Evolutionary conservation across 2,797 vertebrate genomes (phyloP).

Genomic region (Ctenopoma multispine): DNA sequence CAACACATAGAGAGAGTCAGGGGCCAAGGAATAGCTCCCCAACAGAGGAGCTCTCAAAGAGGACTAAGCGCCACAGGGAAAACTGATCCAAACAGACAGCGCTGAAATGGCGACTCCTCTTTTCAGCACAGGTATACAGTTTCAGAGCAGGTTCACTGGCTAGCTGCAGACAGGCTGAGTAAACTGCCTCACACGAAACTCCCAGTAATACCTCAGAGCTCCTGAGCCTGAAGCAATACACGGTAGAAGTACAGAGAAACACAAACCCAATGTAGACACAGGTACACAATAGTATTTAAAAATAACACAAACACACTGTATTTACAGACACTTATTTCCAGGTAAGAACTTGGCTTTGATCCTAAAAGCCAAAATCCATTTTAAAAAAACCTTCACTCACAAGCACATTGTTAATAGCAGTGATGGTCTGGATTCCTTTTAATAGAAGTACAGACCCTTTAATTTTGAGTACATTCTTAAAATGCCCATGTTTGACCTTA

Average conservation of each 20-base stretch:
- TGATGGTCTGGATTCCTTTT: conserved; percentile 60
- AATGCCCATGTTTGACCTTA: not conserved
- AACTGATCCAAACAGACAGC: conserved; percentile 74
- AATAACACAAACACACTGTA: conserved; percentile 5
- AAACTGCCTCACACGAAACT: conserved; percentile 59
- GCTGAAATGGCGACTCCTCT: conserved; percentile 76
- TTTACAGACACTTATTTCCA: conserved; percentile 20
- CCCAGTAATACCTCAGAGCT: conserved; percentile 50
- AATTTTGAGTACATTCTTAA: not conserved
- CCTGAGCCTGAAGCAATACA: conserved; percentile 27
- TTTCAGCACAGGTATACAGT: conserved; percentile 76
- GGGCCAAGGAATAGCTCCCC: conserved; percentile 72
- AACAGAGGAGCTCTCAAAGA: conserved; percentile 72
- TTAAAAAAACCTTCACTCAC: conserved; percentile 24
- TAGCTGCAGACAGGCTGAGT: conserved; percentile 55
- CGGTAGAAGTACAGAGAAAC: conserved; percentile 33
- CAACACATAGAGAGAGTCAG: conserved; percentile 67
- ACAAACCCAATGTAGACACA: conserved; percentile 26
- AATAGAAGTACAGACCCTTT: not conserved
- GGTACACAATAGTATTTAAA: conserved; percentile 14
- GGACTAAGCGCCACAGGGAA: conserved; percentile 71
- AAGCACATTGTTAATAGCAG: conserved; percentile 1
- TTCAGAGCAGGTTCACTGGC: conserved; percentile 66
- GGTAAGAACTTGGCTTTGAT: conserved; percentile 12
- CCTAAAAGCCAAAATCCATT: conserved; percentile 16